Percentiles rank a stretch among this genome's conserved stretches.
Evolutionary conservation across 2,113 vertebrate genomes (phyloP).

Genomic region (Copsychus sechellarum): DNA sequence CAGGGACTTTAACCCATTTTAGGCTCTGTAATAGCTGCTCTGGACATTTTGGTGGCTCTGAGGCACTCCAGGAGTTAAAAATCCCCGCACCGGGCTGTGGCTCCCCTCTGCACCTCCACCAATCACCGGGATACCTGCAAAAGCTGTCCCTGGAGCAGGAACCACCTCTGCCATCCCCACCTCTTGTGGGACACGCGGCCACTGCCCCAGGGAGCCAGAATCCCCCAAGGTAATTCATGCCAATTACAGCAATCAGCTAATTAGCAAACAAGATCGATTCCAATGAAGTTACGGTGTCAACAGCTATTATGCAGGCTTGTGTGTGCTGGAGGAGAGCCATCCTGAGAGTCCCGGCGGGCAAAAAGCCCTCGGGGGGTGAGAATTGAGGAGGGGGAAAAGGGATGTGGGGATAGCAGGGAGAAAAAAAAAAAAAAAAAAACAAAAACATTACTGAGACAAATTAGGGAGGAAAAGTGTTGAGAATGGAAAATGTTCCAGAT

Average conservation of each 20-base stretch:
- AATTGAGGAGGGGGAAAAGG: not conserved
- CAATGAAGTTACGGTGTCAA: constrained; percentile 41
- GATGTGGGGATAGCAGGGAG: not conserved
- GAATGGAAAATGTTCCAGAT: not conserved
- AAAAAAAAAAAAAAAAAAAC: no score
- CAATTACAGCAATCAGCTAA: constrained; percentile 63
- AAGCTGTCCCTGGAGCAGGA: not conserved
- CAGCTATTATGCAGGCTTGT: not conserved
- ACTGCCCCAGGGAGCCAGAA: not conserved
- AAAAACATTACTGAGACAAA: fast-evolving
- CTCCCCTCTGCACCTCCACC: not conserved
- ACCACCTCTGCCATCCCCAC: not conserved
- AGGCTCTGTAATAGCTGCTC: not conserved
- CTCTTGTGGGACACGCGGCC: not conserved
- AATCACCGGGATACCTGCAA: not conserved
- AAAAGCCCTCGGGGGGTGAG: not conserved
- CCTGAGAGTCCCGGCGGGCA: not conserved
- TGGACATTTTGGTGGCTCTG: not conserved
- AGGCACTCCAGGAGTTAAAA: not conserved
- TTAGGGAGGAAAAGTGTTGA: not conserved
- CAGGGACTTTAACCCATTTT: not conserved
- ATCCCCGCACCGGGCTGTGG: not conserved
- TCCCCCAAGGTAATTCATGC: constrained; percentile 9
- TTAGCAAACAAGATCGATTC: constrained; percentile 56
- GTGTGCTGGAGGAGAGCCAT: not conserved